Conservation (phyloP, 2,113 vertebrate genomes). For the Silurus glanis region DNA sequence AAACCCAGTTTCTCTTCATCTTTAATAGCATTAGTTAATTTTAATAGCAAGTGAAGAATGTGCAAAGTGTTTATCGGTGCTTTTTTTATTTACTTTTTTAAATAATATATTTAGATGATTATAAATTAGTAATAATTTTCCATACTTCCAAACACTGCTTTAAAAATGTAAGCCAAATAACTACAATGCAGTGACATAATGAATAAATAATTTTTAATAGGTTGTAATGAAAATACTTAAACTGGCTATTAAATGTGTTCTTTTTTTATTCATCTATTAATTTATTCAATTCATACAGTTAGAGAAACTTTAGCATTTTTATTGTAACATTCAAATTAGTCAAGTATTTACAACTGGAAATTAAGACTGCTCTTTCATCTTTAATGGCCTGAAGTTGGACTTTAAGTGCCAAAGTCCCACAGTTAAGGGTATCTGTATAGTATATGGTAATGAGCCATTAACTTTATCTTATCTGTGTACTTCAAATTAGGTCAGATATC, state of each 20-base stretch:
- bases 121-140: background rate
- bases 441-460: constrained; percentile 29
- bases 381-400: constrained; percentile 3
- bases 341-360: background rate
- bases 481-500: constrained; percentile 41
- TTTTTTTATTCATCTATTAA: background rate
- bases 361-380: background rate
- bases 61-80: background rate
- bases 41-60: constrained; percentile 3
- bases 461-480: constrained; percentile 41
- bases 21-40: constrained; percentile 14
- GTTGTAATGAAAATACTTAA: background rate
- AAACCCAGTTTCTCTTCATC: constrained; percentile 8
- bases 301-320: background rate
- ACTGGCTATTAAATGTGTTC: background rate
- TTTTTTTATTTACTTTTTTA: background rate
- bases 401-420: constrained; percentile 13
- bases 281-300: background rate
- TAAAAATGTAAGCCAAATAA: background rate
- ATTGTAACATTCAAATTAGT: constrained; percentile 5
- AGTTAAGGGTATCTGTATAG: constrained; percentile 22
- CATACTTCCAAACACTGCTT: background rate
- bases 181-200: background rate
- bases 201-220: background rate
- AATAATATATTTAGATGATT: background rate